Evolutionary conservation across 2,113 vertebrate species (phyloP).

Genomic region (Nansenia antarctica): DNA sequence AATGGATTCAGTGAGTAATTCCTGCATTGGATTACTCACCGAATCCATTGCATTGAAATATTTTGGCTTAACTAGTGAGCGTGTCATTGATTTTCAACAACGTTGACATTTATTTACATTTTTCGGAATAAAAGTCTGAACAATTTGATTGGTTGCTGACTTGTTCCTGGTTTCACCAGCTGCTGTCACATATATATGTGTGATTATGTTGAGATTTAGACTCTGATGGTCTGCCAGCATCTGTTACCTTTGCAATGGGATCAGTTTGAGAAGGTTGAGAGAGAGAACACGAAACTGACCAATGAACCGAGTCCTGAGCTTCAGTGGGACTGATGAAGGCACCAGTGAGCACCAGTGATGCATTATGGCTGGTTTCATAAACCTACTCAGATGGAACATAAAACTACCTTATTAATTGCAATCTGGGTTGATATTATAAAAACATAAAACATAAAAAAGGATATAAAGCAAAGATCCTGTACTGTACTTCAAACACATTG

Average conservation of each 20-base stretch:
- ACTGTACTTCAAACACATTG: background rate
- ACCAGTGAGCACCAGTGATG: no score
- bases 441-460: background rate
- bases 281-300: background rate
- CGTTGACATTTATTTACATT: no score
- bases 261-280: slow-evolving; percentile 33
- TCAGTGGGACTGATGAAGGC: no score
- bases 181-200: slow-evolving; percentile 8
- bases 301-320: background rate
- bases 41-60: no score
- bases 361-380: no score
- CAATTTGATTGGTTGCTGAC: no score
- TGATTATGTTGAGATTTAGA: slow-evolving; percentile 40
- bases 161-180: background rate
- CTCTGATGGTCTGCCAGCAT: no score
- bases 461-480: background rate
- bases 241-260: slow-evolving; percentile 39
- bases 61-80: no score
- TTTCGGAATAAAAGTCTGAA: no score
- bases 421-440: background rate
- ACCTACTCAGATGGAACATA: background rate
- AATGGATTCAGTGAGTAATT: no score
- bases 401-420: background rate
- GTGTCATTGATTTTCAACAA: no score
- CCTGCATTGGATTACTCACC: no score